phyloP scores from a whole-genome alignment of 1,140 invertebrate genomes.

The Micrasema minimum region DNA sequence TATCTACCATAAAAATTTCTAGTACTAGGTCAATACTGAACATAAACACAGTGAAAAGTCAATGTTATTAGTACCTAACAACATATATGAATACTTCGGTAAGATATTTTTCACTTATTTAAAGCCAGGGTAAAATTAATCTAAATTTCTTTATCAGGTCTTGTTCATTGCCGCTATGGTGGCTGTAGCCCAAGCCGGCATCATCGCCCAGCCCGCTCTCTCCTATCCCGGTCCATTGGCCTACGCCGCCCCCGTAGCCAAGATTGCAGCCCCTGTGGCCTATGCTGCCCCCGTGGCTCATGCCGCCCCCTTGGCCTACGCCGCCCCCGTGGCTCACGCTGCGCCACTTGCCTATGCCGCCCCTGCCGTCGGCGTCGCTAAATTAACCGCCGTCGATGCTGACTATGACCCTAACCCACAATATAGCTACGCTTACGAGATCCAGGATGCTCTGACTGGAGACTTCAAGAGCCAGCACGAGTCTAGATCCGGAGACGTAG shows the following conservation, averaged over 20 bases:
- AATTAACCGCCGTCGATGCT: conserved; percentile 55
- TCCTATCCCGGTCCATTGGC: conserved; percentile 51
- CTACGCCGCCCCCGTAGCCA: conserved; percentile 56
- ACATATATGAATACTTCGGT: no score
- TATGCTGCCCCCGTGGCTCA: conserved; percentile 56
- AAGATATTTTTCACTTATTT: no score
- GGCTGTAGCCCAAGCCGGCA: conserved; percentile 60
- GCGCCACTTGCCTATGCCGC: conserved; percentile 55
- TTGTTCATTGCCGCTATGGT: conserved; percentile 61
- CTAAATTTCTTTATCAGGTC: conserved; percentile 63
- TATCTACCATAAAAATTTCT: no score
- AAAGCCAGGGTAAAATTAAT: no score
- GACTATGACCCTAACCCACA: conserved; percentile 69
- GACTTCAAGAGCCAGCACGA: conserved; percentile 68
- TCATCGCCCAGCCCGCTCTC: conserved; percentile 54
- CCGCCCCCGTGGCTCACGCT: conserved; percentile 55
- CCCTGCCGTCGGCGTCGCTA: conserved; percentile 55
- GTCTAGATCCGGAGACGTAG: conserved; percentile 56
- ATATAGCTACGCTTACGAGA: conserved; percentile 69
- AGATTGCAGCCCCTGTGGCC: conserved; percentile 51
- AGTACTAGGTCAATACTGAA: no score
- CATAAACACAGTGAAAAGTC: no score
- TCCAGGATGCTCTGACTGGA: conserved; percentile 70
- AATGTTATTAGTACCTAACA: no score
- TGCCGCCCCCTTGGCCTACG: conserved; percentile 55